Conservation (phyloP, 2,797 vertebrate species). For the Aselliscus stoliczkanus region DNA sequence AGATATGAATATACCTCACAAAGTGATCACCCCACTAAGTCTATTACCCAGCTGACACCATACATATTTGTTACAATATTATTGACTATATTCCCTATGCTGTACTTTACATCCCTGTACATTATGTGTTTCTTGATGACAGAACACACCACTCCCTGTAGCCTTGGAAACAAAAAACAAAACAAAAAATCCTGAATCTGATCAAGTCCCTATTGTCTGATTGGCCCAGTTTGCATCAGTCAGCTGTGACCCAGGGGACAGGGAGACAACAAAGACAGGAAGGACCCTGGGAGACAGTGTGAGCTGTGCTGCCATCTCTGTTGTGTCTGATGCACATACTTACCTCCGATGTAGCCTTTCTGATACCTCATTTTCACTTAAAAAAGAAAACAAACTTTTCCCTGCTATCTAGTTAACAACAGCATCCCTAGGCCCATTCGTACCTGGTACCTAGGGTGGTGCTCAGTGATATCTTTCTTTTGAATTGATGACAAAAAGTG, state of each 20-base stretch:
- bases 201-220: not conserved
- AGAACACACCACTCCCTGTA: not conserved
- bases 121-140: not conserved
- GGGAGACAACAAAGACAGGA: not conserved
- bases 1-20: no score
- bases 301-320: not conserved
- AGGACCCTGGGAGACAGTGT: no score
- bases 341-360: not conserved
- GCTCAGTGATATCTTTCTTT: not conserved
- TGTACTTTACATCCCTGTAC: no score
- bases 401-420: not conserved
- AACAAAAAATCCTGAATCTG: not conserved
- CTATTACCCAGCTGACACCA: no score
- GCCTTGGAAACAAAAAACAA: not conserved
- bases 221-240: not conserved
- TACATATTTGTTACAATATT: no score
- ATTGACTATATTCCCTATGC: no score
- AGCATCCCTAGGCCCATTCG: not conserved
- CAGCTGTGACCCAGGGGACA: not conserved
- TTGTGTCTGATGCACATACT: not conserved
- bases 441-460: not conserved
- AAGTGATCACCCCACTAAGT: no score
- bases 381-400: not conserved
- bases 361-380: not conserved
- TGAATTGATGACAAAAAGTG: not conserved